phyloP scores from a whole-genome alignment of 2,888 invertebrate genomes.

The Lasioglossum zephyrum region DNA sequence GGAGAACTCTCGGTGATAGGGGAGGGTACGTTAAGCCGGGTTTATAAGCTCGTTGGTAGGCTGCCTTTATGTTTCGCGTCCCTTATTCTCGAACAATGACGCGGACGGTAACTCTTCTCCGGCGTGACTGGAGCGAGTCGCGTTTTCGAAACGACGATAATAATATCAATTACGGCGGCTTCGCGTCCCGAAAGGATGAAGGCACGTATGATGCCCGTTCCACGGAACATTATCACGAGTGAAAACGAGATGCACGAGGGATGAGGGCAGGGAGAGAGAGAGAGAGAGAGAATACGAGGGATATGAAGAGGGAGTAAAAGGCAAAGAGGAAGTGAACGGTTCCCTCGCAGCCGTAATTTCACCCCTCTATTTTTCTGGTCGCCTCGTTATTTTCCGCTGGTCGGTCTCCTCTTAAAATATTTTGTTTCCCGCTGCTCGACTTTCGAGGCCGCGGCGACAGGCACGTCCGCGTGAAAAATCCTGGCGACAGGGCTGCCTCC shows the following conservation, averaged over 20 bases:
- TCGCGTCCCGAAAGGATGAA: slow-evolving; percentile 11
- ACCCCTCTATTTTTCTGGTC: slow-evolving; percentile 32
- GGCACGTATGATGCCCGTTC: slow-evolving; percentile 16
- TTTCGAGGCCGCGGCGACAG: slow-evolving; percentile 4
- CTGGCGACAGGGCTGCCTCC: slow-evolving; percentile 25
- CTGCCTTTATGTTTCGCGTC: slow-evolving; percentile 70
- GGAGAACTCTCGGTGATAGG: slow-evolving; percentile 19
- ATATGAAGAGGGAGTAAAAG: neutral
- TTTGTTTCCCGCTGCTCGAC: slow-evolving; percentile 43
- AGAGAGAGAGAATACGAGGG: neutral
- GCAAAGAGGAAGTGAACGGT: neutral
- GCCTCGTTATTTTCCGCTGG: slow-evolving; percentile 26
- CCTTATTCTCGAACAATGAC: slow-evolving; percentile 59
- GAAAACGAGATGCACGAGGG: neutral
- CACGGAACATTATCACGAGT: slow-evolving; percentile 10
- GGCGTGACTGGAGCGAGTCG: slow-evolving; percentile 31
- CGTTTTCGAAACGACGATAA: slow-evolving; percentile 48
- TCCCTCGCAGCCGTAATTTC: slow-evolving; percentile 28
- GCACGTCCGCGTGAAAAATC: slow-evolving; percentile 50
- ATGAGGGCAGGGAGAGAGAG: too few relatives aligned
- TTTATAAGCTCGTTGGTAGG: slow-evolving; percentile 73
- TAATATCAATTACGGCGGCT: slow-evolving; percentile 46
- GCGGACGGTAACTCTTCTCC: slow-evolving; percentile 17
- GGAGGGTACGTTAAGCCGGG: slow-evolving; percentile 69
- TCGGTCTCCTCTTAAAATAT: slow-evolving; percentile 48